These are phyloP conservation scores for Dysdera silvatica DNA, from an alignment of 1,140 invertebrate species.

Conservation along the genomic window DNA sequence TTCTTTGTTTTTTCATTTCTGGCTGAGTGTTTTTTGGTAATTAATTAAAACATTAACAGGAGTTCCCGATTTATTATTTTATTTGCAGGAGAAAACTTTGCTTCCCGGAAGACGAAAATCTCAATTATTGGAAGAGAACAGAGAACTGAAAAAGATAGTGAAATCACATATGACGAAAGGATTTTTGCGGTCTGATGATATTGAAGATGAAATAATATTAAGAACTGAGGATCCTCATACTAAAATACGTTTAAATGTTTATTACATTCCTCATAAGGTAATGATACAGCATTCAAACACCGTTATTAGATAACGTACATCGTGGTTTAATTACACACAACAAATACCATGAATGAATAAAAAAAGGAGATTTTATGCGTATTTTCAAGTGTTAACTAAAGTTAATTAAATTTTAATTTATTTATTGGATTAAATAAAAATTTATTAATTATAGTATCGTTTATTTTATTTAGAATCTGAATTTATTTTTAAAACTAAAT, in stretches of 20 bases:
- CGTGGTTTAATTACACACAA: not conserved
- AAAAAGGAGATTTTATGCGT: not conserved
- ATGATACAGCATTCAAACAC: no score
- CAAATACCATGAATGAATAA: not conserved
- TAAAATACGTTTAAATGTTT: slow-evolving; percentile 25
- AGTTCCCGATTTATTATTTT: not conserved
- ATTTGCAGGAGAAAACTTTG: slow-evolving; percentile 4
- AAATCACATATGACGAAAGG: slow-evolving; percentile 14
- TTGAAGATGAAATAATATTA: slow-evolving; percentile 13
- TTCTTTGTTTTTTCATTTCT: not conserved
- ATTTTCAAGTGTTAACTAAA: not conserved
- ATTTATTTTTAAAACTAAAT: no score
- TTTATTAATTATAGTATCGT: no score
- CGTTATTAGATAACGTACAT: not conserved
- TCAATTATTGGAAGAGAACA: slow-evolving; percentile 2
- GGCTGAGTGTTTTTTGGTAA: not conserved
- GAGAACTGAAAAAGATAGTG: not conserved
- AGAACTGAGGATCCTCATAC: not conserved
- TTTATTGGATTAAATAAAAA: no score
- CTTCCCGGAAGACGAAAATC: not conserved
- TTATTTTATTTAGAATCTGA: no score
- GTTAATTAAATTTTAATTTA: not conserved
- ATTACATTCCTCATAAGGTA: slow-evolving; percentile 35
- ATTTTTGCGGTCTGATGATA: slow-evolving; percentile 23
- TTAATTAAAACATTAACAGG: not conserved